Evolutionary conservation across 2,888 invertebrate genomes (phyloP).

Genomic region (Salpingus planirostris): DNA sequence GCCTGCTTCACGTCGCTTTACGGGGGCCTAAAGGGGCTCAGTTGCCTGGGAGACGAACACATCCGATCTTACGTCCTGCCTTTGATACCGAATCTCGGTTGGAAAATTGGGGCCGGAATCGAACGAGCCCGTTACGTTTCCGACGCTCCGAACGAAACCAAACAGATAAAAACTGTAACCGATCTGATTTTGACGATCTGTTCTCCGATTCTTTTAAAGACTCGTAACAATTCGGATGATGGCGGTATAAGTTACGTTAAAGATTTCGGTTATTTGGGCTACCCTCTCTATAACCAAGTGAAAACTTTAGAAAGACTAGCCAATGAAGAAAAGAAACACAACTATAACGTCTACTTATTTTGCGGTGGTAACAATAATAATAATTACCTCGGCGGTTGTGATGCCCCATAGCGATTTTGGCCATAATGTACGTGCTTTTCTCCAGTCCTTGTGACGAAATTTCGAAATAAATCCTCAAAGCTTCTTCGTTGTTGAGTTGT

Average conservation of each 20-base stretch:
- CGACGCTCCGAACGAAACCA: slow-evolving; percentile 14
- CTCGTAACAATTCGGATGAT: slow-evolving; percentile 7
- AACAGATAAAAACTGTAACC: slow-evolving; percentile 24
- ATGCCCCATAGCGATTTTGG: slow-evolving; percentile 87
- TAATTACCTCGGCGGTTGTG: slow-evolving; percentile 80
- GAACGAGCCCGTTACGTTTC: slow-evolving; percentile 15
- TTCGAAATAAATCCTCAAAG: slow-evolving; percentile 70
- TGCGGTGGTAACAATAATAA: too few relatives aligned
- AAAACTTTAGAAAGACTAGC: slow-evolving; percentile 25
- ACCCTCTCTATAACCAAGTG: slow-evolving; percentile 24
- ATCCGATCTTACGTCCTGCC: slow-evolving; percentile 23
- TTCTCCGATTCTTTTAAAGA: slow-evolving; percentile 25
- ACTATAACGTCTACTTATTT: slow-evolving; percentile 7
- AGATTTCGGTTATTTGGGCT: slow-evolving; percentile 30
- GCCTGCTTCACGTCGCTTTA: slow-evolving; percentile 26
- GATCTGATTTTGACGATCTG: slow-evolving; percentile 22
- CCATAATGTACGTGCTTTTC: slow-evolving; percentile 79
- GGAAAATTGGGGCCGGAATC: slow-evolving; percentile 20
- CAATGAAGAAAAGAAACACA: slow-evolving; percentile 14
- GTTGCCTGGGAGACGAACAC: slow-evolving; percentile 26
- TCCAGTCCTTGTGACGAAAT: slow-evolving; percentile 73
- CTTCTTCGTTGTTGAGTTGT: slow-evolving; percentile 82
- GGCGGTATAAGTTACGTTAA: slow-evolving; percentile 23
- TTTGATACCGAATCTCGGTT: slow-evolving; percentile 21
- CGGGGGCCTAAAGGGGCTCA: slow-evolving; percentile 29